Evolutionary conservation across 2,888 invertebrate genomes (phyloP).

Genomic region (Caenorhabditis sinica): DNA sequence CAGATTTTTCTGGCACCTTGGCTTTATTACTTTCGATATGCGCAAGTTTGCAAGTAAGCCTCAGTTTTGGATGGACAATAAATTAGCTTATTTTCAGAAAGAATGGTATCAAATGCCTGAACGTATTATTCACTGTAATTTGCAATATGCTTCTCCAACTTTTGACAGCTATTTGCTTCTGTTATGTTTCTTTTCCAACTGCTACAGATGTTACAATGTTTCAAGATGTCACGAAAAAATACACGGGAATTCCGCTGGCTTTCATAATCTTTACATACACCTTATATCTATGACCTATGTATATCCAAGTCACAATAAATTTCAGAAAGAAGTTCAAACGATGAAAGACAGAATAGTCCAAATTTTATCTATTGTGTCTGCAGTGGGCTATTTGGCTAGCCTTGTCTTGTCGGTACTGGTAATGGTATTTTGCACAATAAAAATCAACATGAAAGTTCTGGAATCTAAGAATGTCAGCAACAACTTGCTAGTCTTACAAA

Average conservation of each 20-base stretch:
- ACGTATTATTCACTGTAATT: not conserved
- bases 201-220: not conserved
- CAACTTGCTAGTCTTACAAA: constrained; percentile 30
- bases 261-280: constrained; percentile 27
- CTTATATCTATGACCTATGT: too few relatives aligned
- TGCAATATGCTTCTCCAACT: constrained; percentile 14
- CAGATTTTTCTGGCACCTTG: constrained; percentile 33
- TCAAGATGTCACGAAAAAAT: constrained; percentile 1
- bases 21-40: constrained; percentile 36
- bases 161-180: constrained; percentile 4
- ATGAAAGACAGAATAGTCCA: not conserved
- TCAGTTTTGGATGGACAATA: too few relatives aligned
- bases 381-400: constrained; percentile 5
- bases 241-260: not conserved
- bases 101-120: not conserved
- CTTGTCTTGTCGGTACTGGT: not conserved
- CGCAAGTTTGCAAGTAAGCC: constrained; percentile 29
- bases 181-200: constrained; percentile 13
- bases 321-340: not conserved
- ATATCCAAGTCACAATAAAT: too few relatives aligned
- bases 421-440: constrained; percentile 19
- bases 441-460: constrained; percentile 22
- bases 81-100: not conserved
- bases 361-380: constrained; percentile 20
- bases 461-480: constrained; percentile 24